Base-by-base conservation (phyloP, 2,888 invertebrate species). In the Uloborus plumipes region DNA sequence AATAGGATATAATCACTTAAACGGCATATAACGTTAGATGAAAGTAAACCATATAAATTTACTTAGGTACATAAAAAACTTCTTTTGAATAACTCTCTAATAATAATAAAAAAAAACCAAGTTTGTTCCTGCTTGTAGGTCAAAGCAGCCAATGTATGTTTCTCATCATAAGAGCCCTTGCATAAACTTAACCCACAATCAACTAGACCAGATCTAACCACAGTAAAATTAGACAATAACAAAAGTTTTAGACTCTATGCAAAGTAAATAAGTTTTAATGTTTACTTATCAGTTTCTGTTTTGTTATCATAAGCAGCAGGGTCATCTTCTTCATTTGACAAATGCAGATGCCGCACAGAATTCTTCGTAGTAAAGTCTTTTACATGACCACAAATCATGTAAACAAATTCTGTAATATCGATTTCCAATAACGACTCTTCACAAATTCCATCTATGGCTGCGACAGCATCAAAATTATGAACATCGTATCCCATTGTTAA, bases 401-500 rank as follows among this genome's bases (percentile, higher is more conserved):
- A 90, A 61, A 94, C 89, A 88, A 93, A 94, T 84, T 92, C 91
- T 0, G 93, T 93, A 76, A 94, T 92, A 87, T 94, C 93, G 84
- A 93, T 91, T 88, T 93, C 93, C 67, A 92, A 89, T 2, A 92
- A 88, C 13, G 91, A 91, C 89, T 93, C 93, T 86, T 93, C 92
- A 88, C 94, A 94, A 85, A 93, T 92, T 86, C 87, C 88, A 85
- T 92, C 92, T 85, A 94, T 92, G 39, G 93, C 93, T 13, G 92
- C 91, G 85, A 93, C 92, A 85, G 94, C 92, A 88, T 94, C 94
- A 61, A 91, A 90, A 61, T 90, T 90, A 86, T 92, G 91, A 26
- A 94, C 89, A 66, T 90, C 89, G 58, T 91, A 90, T 74, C 91
- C 91, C 58, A 90, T 89, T 86, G 93, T 92, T 62, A 94, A 89